A percentile compares a stretch with the other conserved stretches of the same genome.
Conservation (phyloP, 2,888 invertebrate genomes). For the Parnassius smintheus region DNA sequence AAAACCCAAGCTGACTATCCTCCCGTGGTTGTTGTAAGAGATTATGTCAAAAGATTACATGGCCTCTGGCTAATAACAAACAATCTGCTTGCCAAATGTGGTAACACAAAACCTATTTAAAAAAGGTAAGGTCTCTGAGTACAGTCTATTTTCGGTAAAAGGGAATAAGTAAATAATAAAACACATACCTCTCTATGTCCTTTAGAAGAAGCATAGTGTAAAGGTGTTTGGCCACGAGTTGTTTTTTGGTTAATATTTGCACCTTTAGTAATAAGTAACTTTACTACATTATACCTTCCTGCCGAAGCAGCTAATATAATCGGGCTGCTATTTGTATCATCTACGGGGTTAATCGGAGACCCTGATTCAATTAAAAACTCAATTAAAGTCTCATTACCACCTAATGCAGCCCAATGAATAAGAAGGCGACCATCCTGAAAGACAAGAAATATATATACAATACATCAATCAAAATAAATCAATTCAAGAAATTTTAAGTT, state of each 20-base stretch:
- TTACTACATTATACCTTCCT: slow-evolving; percentile 85
- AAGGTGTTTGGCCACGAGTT: slow-evolving; percentile 87
- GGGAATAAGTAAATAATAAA: neutral
- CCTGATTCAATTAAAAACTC: slow-evolving; percentile 84
- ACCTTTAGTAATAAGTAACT: slow-evolving; percentile 83
- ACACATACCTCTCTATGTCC: slow-evolving; percentile 84
- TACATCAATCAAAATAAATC: neutral
- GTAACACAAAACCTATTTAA: too few relatives aligned
- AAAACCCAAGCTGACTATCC: too few relatives aligned
- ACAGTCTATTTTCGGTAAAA: neutral
- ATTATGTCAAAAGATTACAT: too few relatives aligned
- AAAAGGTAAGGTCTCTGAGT: too few relatives aligned
- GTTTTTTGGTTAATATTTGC: slow-evolving; percentile 88
- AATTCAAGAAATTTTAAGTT: slow-evolving; percentile 27
- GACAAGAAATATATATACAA: slow-evolving; percentile 5
- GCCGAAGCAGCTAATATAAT: slow-evolving; percentile 90
- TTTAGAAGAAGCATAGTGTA: slow-evolving; percentile 94
- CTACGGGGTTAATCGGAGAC: slow-evolving; percentile 84
- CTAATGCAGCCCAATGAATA: slow-evolving; percentile 90
- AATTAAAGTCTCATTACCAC: slow-evolving; percentile 88
- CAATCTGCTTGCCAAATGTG: too few relatives aligned
- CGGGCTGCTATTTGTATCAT: slow-evolving; percentile 90
- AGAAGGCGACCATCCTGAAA: slow-evolving; percentile 86
- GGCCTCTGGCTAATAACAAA: too few relatives aligned
- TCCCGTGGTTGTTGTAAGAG: too few relatives aligned